These are phyloP conservation scores for Scortum barcoo DNA, from an alignment of 2,113 vertebrate genomes.

Conservation along the genomic window DNA sequence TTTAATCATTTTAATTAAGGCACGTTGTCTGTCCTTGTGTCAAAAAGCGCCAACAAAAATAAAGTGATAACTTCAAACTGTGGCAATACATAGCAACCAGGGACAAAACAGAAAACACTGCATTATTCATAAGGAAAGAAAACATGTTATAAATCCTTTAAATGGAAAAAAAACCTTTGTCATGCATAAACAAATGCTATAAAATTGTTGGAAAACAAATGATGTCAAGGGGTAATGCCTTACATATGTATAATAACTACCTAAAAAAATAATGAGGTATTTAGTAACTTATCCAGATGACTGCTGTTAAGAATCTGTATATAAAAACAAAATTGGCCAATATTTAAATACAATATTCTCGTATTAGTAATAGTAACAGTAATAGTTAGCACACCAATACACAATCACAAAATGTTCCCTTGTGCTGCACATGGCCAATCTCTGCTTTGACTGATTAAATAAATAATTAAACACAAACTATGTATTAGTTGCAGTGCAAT, in stretches of 20 bases:
- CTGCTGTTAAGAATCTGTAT: neutral
- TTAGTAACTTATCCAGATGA: neutral
- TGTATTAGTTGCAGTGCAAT: slow-evolving; percentile 11
- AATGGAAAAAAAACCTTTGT: neutral
- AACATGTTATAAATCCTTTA: neutral
- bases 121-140: neutral
- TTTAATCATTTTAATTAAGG: slow-evolving; percentile 34
- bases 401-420: neutral
- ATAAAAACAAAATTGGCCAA: neutral
- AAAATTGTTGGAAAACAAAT: neutral
- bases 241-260: neutral
- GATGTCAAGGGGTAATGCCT: no score
- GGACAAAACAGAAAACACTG: slow-evolving; percentile 2
- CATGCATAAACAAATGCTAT: neutral
- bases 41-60: neutral
- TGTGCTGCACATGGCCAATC: neutral
- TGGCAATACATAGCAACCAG: slow-evolving; percentile 1
- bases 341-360: neutral
- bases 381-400: neutral
- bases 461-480: slow-evolving; percentile 5
- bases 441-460: slow-evolving; percentile 13
- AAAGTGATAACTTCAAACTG: neutral
- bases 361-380: no score
- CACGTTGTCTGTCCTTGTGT: slow-evolving; percentile 7
- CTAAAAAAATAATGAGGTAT: neutral